Percentiles rank a stretch among this genome's conserved stretches.
phyloP scores from a whole-genome alignment of 2,888 invertebrate species.

The Macrophya annulata region DNA sequence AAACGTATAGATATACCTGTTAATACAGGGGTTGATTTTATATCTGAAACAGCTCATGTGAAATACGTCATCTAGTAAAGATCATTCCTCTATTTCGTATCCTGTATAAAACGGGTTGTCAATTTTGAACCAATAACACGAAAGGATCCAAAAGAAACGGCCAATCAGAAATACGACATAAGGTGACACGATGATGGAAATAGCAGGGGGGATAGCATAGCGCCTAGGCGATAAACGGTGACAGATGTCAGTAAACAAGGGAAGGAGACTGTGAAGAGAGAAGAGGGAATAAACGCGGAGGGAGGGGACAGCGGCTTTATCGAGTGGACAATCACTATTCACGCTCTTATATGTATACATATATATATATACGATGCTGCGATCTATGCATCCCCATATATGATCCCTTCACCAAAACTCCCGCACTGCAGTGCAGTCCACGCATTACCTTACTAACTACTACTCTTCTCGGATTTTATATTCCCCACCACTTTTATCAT shows the following conservation, averaged over 20 bases:
- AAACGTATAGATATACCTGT: neutral
- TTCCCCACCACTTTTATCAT: slow-evolving; percentile 72
- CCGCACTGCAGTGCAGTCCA: no score
- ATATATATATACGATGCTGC: no score
- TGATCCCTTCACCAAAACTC: neutral
- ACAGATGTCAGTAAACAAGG: slow-evolving; percentile 78
- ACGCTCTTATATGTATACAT: slow-evolving; percentile 66
- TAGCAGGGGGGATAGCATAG: neutral
- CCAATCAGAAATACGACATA: slow-evolving; percentile 19
- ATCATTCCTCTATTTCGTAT: slow-evolving; percentile 51
- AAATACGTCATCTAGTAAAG: slow-evolving; percentile 43
- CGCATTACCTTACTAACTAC: no score
- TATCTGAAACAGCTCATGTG: neutral
- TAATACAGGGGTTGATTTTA: neutral
- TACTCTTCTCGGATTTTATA: slow-evolving; percentile 54
- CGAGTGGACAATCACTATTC: slow-evolving; percentile 76
- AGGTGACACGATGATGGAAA: neutral
- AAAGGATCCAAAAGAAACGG: slow-evolving; percentile 28
- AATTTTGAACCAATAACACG: slow-evolving; percentile 32
- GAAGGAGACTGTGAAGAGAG: slow-evolving; percentile 57
- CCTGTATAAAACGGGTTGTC: neutral
- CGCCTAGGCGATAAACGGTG: slow-evolving; percentile 71
- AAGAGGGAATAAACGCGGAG: no score
- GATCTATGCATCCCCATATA: no score
- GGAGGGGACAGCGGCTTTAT: slow-evolving; percentile 68